Conservation (phyloP, 1,140 invertebrate species). For the Ceratina calcarata region DNA sequence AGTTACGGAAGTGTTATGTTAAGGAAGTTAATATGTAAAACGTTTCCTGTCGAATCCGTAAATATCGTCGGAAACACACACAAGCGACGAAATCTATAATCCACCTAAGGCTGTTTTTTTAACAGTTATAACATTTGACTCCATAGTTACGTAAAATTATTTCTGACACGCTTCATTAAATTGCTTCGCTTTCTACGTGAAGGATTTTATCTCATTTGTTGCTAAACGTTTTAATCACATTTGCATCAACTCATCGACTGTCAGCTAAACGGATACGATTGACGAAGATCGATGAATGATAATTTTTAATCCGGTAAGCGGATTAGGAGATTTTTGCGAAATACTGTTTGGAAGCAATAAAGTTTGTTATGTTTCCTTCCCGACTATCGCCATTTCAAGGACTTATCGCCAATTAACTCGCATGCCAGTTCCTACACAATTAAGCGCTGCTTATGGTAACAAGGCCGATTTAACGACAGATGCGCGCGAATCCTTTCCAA, state of each 20-base stretch:
- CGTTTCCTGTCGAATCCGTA: not conserved
- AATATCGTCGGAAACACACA: not conserved
- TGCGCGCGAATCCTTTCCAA: conserved; percentile 37
- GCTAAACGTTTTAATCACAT: not conserved
- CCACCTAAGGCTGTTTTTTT: not conserved
- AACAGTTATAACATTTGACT: not conserved
- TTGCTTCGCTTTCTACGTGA: not conserved
- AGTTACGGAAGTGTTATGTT: not conserved
- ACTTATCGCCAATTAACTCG: conserved; percentile 52
- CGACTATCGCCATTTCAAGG: conserved; percentile 32
- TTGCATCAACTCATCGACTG: not conserved
- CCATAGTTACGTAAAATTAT: conserved; percentile 1
- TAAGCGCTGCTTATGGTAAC: conserved; percentile 56
- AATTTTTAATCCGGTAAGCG: not conserved
- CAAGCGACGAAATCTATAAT: not conserved
- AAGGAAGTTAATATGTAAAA: not conserved
- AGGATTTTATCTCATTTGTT: not conserved
- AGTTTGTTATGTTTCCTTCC: not conserved
- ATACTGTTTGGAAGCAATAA: not conserved
- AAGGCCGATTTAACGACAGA: conserved; percentile 58
- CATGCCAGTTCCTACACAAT: conserved; percentile 54
- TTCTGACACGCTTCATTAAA: not conserved
- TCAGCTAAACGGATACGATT: not conserved
- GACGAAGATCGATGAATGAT: not conserved
- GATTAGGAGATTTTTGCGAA: not conserved